A percentile compares a stretch with the other conserved stretches of the same genome.
Evolutionary conservation across 2,797 vertebrate species (phyloP).

Genomic region (Sitta carolinensis): DNA sequence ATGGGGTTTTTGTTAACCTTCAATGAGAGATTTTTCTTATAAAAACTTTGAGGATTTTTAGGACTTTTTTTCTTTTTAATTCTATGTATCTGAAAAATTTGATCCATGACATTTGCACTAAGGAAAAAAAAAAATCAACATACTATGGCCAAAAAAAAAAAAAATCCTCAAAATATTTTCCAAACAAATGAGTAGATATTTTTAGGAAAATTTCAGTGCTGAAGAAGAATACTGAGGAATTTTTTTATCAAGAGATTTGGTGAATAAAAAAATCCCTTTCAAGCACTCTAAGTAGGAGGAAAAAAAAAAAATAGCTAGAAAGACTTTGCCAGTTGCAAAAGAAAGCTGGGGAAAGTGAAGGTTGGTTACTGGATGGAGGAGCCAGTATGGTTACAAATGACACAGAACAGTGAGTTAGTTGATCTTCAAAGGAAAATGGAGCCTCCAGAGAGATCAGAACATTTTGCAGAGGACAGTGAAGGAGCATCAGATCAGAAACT

Average conservation of each 20-base stretch:
- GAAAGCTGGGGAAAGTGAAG: not conserved
- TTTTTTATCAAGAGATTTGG: not conserved
- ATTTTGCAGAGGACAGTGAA: not conserved
- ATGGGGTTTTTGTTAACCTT: not conserved
- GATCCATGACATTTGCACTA: not conserved
- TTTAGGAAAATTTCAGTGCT: not conserved
- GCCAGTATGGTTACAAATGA: not conserved
- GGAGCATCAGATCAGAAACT: not conserved
- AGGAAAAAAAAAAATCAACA: not conserved
- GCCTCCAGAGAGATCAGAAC: not conserved
- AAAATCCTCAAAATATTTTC: not conserved
- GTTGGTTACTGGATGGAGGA: not conserved
- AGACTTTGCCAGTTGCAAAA: not conserved
- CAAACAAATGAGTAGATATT: not conserved
- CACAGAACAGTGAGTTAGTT: not conserved
- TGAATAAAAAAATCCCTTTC: not conserved
- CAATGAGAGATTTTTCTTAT: not conserved
- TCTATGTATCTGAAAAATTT: not conserved
- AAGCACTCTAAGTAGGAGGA: not conserved
- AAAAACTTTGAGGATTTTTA: not conserved
- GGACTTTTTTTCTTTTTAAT: not conserved
- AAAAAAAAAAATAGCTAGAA: not conserved
- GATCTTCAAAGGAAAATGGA: not conserved
- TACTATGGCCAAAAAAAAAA: not conserved
- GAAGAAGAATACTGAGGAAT: not conserved